Conservation (phyloP, 2,888 invertebrate species). For the Eledona agricola region DNA sequence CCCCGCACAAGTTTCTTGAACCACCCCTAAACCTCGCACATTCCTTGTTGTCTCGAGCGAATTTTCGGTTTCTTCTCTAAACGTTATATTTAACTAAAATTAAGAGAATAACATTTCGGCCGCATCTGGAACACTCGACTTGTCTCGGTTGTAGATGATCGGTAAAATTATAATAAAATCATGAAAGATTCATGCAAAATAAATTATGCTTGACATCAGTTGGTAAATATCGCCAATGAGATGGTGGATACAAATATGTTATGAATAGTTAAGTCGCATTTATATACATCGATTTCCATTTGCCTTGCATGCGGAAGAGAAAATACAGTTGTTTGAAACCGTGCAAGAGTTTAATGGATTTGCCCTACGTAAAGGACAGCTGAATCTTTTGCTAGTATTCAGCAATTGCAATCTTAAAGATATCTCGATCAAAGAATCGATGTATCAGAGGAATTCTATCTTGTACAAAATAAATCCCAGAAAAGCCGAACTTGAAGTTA, state of each 20-base stretch:
- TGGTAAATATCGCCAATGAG: slow-evolving; percentile 40
- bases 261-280: slow-evolving; percentile 37
- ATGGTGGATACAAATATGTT: slow-evolving; percentile 15
- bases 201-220: slow-evolving; percentile 41
- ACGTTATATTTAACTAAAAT: not conserved
- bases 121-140: too few species aligned
- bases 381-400: slow-evolving; percentile 23
- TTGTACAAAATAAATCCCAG: slow-evolving; percentile 50
- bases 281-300: slow-evolving; percentile 33
- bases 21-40: slow-evolving; percentile 16
- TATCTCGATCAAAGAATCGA: slow-evolving; percentile 49
- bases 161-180: slow-evolving; percentile 39
- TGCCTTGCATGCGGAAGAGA: slow-evolving; percentile 1
- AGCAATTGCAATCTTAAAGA: slow-evolving; percentile 36
- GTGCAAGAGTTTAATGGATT: slow-evolving; percentile 23
- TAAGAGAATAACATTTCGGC: not conserved
- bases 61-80: too few species aligned
- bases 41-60: too few species aligned
- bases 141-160: slow-evolving; percentile 37
- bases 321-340: slow-evolving; percentile 13
- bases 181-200: slow-evolving; percentile 43
- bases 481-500: slow-evolving; percentile 48
- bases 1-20: slow-evolving; percentile 36
- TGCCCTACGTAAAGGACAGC: slow-evolving; percentile 17
- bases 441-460: slow-evolving; percentile 51